Conservation (phyloP, 2,113 vertebrate genomes). For the Carollia perspicillata region DNA sequence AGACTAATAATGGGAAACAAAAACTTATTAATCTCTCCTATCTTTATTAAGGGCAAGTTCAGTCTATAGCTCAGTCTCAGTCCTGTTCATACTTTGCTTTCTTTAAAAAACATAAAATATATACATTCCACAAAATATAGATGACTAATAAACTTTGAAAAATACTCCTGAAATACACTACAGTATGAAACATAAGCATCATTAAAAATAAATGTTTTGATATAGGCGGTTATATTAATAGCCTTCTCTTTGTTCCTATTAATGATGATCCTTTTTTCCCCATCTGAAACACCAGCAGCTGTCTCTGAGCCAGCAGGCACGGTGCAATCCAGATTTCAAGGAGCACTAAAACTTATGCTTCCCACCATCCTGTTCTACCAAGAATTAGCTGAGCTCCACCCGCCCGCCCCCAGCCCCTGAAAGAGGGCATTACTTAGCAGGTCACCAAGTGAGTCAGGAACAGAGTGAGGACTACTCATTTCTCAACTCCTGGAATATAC, state of each 20-base stretch:
- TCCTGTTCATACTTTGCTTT: neutral
- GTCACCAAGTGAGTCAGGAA: neutral
- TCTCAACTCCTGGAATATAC: neutral
- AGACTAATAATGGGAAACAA: neutral
- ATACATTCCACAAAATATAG: neutral
- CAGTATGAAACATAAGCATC: neutral
- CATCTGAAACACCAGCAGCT: neutral
- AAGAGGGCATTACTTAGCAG: neutral
- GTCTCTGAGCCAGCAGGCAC: neutral
- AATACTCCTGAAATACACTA: neutral
- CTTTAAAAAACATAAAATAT: neutral
- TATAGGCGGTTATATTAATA: neutral
- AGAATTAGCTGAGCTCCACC: too few species aligned
- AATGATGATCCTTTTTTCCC: neutral
- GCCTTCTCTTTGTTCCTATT: neutral
- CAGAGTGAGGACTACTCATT: neutral
- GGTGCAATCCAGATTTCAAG: neutral
- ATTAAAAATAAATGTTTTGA: neutral
- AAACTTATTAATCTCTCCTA: neutral
- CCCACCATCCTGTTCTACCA: neutral
- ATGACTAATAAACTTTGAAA: neutral
- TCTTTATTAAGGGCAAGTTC: neutral
- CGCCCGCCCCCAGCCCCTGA: accelerated
- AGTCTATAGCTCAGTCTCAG: neutral
- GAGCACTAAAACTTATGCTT: neutral